Evolutionary conservation across 2,797 vertebrate genomes (phyloP), one percentile per base, ranked within the genome.

Genomic region (Sebastes matsubarae): DNA sequence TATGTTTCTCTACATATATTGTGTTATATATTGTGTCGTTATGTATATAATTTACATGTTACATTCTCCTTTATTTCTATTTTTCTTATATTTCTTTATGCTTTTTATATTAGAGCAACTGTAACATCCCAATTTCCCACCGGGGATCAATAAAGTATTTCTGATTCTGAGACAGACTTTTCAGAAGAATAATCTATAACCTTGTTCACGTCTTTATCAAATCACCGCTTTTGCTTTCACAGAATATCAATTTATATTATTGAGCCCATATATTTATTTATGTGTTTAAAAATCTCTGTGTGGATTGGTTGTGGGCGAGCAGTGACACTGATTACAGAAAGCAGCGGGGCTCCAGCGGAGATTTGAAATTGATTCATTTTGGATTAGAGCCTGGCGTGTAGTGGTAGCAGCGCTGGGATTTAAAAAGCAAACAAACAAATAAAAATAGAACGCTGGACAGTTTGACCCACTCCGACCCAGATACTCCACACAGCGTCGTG

Each of bases 331-430:
- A 84, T 86, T 80, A 77, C 67, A 69, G 52, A 76, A 16, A 68
- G 18, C 72, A 78, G 74, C 24, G 61, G 67, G 78, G 58, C 6
- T 68, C 25, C 57, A 24, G 14, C 9, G 14, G 36, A 78, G 71
- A 79, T 80, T n/a, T 75, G 64, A 84, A 82, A 87, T 7, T 25
- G 50, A 86, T 73, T 86, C 75, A 70, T 12, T 83, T 32, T 50
- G 69, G 78, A 90, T 91, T 89, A 85, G 24, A 78, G 83, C 34
- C 36, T 54, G 68, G 29, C 18, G 57, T 65, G 42, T 65, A 9
- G 29, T 55, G 25, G 16, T 14, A 8, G 55, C 8, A 46, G 50
- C 50, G 20, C 1, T 27, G 32, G 68, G 68, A 84, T 78, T 77
- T 76, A 61, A 72, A 82, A 72, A 55, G 3, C 34, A 79, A 71